Evolutionary conservation across 2,888 invertebrate species (phyloP), one percentile per base, ranked within the genome.

Genomic region (Caenorhabditis afra): DNA sequence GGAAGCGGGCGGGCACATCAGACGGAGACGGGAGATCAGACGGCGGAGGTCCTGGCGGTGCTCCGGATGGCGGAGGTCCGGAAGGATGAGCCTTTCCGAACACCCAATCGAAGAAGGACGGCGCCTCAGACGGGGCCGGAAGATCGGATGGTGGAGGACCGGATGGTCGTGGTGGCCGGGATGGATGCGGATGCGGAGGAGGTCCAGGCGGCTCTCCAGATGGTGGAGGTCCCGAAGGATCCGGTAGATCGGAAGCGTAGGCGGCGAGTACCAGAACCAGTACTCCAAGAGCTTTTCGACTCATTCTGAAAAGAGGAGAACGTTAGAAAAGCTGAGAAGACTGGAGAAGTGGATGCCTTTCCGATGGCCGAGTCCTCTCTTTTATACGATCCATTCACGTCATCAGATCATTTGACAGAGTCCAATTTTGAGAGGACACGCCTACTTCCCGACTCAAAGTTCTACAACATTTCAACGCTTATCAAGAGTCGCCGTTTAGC

Each of bases 391-490:
- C 3, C 16, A 4, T n/a, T 37, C 11, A 62, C 53, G 22, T 64
- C 49, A 64, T 18, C 20, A 57, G 41, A 64, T 64, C 55, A 71
- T 57, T 47, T 70, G 70, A 71, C 61, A 47, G 45, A 57, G 61
- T 62, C 37, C 70, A 50, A 47, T 55, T 52, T 16, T 47, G 11
- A 37, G n/a, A 55, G 71, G 71, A 71, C 47, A 55, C 57, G 49
- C 71, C 71, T 62, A 45, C 50, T 12, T 12, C 7, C 20, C 47
- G 64, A 71, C 62, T 45, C 71, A 71, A 64, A 71, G 71, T 71
- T 71, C 71, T 57, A 71, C 71, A 71, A 71, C 71, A 71, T 64
- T 71, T 64, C 18, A 0, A 22, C 22, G 29, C 41, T 50, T 64
- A 71, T 71, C 71, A 57, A 29, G 23, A 22, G 41, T 59, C 55